Evolutionary conservation across 2,113 vertebrate species (phyloP), one percentile per base, ranked within the genome.

Genomic region (Silurus asotus): DNA sequence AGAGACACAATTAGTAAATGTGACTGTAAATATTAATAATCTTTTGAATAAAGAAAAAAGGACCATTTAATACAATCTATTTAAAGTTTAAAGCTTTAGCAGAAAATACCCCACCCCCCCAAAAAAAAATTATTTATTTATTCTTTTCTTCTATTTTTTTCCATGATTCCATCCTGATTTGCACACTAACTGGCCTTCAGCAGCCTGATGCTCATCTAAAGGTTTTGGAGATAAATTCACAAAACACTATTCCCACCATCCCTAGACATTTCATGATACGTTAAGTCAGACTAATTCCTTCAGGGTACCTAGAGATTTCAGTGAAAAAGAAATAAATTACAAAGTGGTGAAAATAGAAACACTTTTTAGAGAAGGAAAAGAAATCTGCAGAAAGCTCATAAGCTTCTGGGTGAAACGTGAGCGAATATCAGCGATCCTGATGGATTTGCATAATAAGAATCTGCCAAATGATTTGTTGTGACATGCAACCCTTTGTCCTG

Each of bases 201-300:
- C 61, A 65, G 61, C n/a, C 23, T 65, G 80, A 82, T 82, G 80
- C 17, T 45, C 80, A 65, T 82, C 61, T 65, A 48, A 80, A 55
- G 56, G 77, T 15, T 80, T 80, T 17, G 0, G 56, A 82, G 37
- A 82, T 48, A 82, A 65, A 82, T 65, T 65, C 59, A 59, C 25
- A 58, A 65, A 79, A 80, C 77, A 51, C 53, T 59, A 85, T 85
- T 84, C 87, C 77, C 82, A 88, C 70, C 45, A 56, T 87, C 84
- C 77, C 84, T 59, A 74, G 88, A 86, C 69, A 84, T 83, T 89
- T 89, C 78, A 86, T 87, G 83, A 90, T 87, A 88, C 88, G 89
- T 90, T 90, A 89, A 89, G 79, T 87, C 85, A 69, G 74, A 90
- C 86, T 90, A 91, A 90, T 90, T 91, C 85, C 85, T 85, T 88